These are phyloP conservation scores for Spisula subtruncata DNA, from an alignment of 2,888 invertebrate genomes.

Conservation along the genomic window DNA sequence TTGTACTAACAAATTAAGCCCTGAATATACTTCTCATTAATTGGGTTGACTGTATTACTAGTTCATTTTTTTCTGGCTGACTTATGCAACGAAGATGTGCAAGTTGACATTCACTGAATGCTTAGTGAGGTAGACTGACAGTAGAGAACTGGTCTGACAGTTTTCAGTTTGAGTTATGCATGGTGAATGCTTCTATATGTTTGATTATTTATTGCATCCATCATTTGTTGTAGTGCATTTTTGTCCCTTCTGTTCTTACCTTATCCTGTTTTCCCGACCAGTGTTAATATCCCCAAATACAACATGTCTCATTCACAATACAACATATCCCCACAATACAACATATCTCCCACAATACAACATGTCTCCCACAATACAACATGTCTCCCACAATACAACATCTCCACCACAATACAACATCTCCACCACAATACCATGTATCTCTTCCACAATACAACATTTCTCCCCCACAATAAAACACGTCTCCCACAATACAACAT, in stretches of 20 bases:
- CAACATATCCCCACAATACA: background rate
- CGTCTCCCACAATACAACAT: background rate
- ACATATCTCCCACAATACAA: background rate
- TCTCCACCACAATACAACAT: background rate
- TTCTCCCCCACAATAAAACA: background rate
- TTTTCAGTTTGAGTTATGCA: slow-evolving; percentile 19
- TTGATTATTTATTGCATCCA: slow-evolving; percentile 9
- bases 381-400: background rate
- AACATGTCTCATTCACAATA: background rate
- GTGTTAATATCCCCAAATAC: background rate
- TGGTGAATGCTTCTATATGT: slow-evolving; percentile 6
- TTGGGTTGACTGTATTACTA: no score
- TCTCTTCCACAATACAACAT: background rate
- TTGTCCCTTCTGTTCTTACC: background rate
- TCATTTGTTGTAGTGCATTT: slow-evolving; percentile 6
- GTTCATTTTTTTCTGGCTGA: no score
- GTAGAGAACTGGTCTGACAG: background rate
- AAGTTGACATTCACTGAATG: no score
- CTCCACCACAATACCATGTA: background rate
- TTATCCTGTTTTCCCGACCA: background rate
- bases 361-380: background rate
- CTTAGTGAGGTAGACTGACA: background rate
- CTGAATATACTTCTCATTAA: no score
- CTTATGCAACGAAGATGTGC: no score
- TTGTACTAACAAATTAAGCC: no score